Base-by-base conservation (phyloP, 2,888 invertebrate genomes). In the Oasisia sp. region DNA sequence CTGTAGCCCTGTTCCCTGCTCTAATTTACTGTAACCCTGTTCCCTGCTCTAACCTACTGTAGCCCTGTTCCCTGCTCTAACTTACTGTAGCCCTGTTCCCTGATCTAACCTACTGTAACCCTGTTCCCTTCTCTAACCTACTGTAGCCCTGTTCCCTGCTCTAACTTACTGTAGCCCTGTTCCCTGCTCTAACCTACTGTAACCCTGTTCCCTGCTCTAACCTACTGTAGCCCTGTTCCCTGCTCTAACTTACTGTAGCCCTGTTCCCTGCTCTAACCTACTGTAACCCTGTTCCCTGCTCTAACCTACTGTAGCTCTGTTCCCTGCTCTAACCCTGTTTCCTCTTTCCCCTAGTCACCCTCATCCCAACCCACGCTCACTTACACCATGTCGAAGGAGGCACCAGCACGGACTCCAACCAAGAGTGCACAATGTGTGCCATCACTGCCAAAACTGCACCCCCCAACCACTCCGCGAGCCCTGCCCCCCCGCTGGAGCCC, bases 321-420 rank as follows among this genome's bases (percentile, higher is more conserved):
- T 50, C 50, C 50, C 50, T 8, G 50, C 50, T 74, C 74, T 74
- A 74, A 74, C 74, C 74, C 19, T 14, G 19, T 74, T 4, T 74
- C 74, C 74, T 74, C 74, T 74, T 74, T 74, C 74, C 74, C 74
- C 74, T 74, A 74, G 74, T 74, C 74, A 74, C 74, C 74, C 3
- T 27, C 74, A 74, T 27, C 27, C n/a, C 19, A 74, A 14, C 19
- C n/a, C 3, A n/a, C 1, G n/a, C 74, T 27, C 74, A 74, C 27
- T 19, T 7, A 27, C 7, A 27, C 74, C 19, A 14, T 7, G 74
- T 27, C n/a, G 3, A 27, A 19, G 14, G 74, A 74, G 3, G 74
- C 7, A 74, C 2, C 74, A 27, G 27, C 27, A 9, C 14, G 1
- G 14, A 8, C 50, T 9, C 50, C 50, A 50, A 50, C 50, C 50